Conservation (phyloP, 1,140 invertebrate genomes). For the Pogonus chalceus region DNA sequence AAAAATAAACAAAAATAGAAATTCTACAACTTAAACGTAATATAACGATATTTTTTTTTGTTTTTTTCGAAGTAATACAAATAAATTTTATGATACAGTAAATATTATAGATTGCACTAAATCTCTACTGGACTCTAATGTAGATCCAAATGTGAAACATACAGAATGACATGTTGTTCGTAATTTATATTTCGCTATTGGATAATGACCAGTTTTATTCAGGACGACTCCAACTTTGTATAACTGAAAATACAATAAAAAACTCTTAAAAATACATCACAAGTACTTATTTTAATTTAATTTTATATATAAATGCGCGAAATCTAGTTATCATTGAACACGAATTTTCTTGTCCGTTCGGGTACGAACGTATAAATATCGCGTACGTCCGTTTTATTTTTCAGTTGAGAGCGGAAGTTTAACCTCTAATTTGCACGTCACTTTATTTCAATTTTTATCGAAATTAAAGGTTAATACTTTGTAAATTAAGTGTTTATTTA, state of each 20-base stretch:
- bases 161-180: constrained; percentile 52
- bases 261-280: neutral
- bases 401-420: too few relatives aligned
- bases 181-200: constrained; percentile 54
- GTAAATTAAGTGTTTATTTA: too few relatives aligned
- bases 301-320: neutral
- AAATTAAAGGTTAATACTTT: too few relatives aligned
- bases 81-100: constrained; percentile 20
- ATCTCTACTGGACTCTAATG: constrained; percentile 55
- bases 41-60: neutral
- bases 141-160: constrained; percentile 62
- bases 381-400: too few relatives aligned
- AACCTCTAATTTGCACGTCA: too few relatives aligned
- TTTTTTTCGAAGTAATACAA: neutral
- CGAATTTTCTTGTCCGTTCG: neutral
- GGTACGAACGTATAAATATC: neutral
- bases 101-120: constrained; percentile 68
- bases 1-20: neutral
- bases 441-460: too few relatives aligned
- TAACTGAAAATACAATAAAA: constrained; percentile 36
- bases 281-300: neutral
- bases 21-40: neutral
- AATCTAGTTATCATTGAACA: neutral
- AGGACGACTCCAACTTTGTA: constrained; percentile 72
- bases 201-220: constrained; percentile 69